Evolutionary conservation across 1,140 invertebrate species (phyloP).

Genomic region (Diprion similis): DNA sequence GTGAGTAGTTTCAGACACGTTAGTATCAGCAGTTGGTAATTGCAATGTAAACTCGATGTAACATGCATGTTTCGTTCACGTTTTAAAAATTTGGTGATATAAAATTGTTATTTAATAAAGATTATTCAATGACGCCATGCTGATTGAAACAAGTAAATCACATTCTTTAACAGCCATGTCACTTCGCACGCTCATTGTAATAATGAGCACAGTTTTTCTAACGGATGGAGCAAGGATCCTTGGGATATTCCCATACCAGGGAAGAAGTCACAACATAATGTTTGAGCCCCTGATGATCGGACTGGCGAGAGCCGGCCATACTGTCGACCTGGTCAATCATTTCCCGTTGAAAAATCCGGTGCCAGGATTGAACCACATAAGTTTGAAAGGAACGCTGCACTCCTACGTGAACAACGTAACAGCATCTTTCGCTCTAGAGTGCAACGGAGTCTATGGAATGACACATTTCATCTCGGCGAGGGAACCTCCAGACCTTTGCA

Average conservation of each 20-base stretch:
- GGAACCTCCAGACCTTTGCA: slow-evolving; percentile 21
- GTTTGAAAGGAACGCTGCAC: background rate
- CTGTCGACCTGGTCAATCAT: slow-evolving; percentile 55
- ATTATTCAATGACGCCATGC: too few species aligned
- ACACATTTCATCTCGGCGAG: slow-evolving; percentile 29
- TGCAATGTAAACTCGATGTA: too few species aligned
- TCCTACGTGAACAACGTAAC: slow-evolving; percentile 22
- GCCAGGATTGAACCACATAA: slow-evolving; percentile 47
- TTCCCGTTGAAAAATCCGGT: slow-evolving; percentile 47
- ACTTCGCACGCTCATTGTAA: too few species aligned
- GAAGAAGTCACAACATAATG: slow-evolving; percentile 54
- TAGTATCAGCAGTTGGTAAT: too few species aligned
- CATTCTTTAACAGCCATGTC: too few species aligned
- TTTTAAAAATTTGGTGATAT: too few species aligned
- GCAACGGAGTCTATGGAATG: slow-evolving; percentile 20
- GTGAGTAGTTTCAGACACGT: too few species aligned
- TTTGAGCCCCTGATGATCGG: slow-evolving; percentile 46
- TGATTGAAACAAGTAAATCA: too few species aligned
- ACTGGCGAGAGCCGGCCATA: slow-evolving; percentile 55
- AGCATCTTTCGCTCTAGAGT: background rate
- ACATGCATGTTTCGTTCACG: too few species aligned
- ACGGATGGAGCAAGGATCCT: slow-evolving; percentile 35
- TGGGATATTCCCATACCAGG: slow-evolving; percentile 47
- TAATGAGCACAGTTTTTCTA: too few species aligned
- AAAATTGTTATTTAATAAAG: too few species aligned